Evolutionary conservation across 1,140 invertebrate species (phyloP).

Genomic region (Lepidurus apus): DNA sequence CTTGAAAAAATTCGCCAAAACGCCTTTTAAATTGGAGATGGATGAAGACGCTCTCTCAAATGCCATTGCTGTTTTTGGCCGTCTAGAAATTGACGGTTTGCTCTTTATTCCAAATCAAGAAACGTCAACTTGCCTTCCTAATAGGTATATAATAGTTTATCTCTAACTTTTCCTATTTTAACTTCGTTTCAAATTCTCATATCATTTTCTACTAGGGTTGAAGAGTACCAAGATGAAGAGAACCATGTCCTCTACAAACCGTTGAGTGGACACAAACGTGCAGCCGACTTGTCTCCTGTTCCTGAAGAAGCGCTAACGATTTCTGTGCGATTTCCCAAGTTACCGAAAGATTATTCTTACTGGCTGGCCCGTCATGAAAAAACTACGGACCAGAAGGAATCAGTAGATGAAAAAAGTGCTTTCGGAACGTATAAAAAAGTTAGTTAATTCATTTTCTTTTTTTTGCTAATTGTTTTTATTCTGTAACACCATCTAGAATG

Average conservation of each 20-base stretch:
- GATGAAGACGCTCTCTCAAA: conserved; percentile 14
- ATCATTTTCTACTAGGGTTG: conserved; percentile 25
- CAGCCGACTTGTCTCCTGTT: not conserved
- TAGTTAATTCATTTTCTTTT: not conserved
- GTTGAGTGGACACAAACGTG: conserved; percentile 16
- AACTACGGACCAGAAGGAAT: not conserved
- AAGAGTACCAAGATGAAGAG: conserved; percentile 28
- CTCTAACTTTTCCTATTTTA: not conserved
- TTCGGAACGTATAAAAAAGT: not conserved
- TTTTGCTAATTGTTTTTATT: not conserved
- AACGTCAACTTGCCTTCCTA: conserved; percentile 22
- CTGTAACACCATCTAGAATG: not conserved
- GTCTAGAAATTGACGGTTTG: conserved; percentile 27
- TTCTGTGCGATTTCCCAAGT: conserved; percentile 23
- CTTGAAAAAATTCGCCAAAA: conserved; percentile 27
- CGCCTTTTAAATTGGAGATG: conserved; percentile 26
- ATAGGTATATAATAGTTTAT: not conserved
- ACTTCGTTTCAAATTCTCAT: not conserved
- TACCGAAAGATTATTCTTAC: conserved; percentile 30
- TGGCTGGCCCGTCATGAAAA: conserved; percentile 24
- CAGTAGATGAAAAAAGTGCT: not conserved
- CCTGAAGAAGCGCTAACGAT: not conserved
- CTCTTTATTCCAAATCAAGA: conserved; percentile 25
- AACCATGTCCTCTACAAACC: conserved; percentile 26
- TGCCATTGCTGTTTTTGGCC: conserved; percentile 27